Base-by-base conservation (phyloP, 2,888 invertebrate species). In the Eupithecia insigniata region DNA sequence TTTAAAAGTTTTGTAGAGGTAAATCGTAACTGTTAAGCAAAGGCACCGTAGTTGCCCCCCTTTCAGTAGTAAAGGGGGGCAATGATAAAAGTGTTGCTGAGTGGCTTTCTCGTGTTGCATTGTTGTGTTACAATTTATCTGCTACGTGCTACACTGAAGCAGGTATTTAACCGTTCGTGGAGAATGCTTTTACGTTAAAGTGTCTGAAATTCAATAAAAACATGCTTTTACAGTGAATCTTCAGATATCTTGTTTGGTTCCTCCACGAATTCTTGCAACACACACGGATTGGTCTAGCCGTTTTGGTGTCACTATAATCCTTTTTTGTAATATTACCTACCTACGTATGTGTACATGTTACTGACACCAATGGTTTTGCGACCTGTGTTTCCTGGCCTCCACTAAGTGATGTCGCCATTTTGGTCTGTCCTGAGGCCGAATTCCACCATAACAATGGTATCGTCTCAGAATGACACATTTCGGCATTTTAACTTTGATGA, bases 1-100 rank as follows among this genome's bases (percentile, higher is more conserved):
- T 60, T 58, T 18, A 46, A 61, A 39, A 22, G 12, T 36, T 36
- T 64, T 64, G 14, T 64, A 30, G 14, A 55, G 26, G 55, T 55
- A 14, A 55, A n/a, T n/a, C n/a, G n/a, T n/a, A n/a, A 51, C 22
- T 46, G 10, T 51, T 1, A 22, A n/a, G 8, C 2, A 46, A 46
- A n/a, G 10, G 22, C 22, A 51, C 22, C 2, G 55, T 55, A 46
- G 22, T 10, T 39, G 1, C 12, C 12, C 55, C 51, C 14, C 22
- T 51, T 26, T 55, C 26, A 55, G 51, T 22, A 22, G 12, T 26
- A 26, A 55, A 55, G 55, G 22, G 46, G 46, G 26, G 51, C 51
- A 55, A 55, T 26, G 26, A 70, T 72, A 69, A 76, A 79, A 79
- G 76, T 78, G 80, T 76, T 67, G 68, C 69, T 71, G 72, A 74